These are phyloP conservation scores for Marisa cornuarietis DNA, from an alignment of 1,140 invertebrate species.

Conservation along the genomic window DNA sequence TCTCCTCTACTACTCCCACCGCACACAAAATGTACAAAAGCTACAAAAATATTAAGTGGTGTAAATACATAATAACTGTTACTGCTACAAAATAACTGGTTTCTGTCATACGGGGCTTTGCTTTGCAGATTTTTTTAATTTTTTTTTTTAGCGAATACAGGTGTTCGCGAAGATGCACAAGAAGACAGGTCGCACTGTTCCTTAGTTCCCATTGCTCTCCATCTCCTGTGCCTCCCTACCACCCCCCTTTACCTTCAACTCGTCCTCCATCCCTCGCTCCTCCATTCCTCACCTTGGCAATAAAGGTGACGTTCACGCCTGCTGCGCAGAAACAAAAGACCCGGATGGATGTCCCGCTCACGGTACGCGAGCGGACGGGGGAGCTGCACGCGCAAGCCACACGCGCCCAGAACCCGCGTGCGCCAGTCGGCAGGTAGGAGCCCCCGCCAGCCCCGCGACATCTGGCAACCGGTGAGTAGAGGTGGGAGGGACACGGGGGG, in stretches of 20 bases:
- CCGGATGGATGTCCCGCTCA: background rate
- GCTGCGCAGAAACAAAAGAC: constrained; percentile 9
- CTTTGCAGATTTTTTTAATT: too few species aligned
- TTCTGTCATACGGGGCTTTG: too few species aligned
- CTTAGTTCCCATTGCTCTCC: background rate
- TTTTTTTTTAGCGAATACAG: too few species aligned
- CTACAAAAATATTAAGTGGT: too few species aligned
- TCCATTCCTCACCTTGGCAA: constrained; percentile 3
- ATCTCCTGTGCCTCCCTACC: background rate
- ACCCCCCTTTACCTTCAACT: background rate
- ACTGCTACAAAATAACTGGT: too few species aligned
- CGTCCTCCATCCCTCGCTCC: background rate
- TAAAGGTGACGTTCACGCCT: constrained; percentile 3
- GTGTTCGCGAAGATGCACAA: too few species aligned
- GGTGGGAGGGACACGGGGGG: background rate
- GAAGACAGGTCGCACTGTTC: too few species aligned
- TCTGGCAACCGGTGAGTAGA: background rate
- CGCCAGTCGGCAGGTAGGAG: too few species aligned
- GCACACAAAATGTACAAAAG: too few species aligned
- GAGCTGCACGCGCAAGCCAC: background rate
- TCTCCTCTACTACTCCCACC: too few species aligned
- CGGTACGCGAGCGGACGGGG: background rate
- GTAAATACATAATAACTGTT: too few species aligned
- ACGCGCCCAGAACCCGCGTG: background rate
- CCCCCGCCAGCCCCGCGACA: too few species aligned